Evolutionary conservation across 2,797 vertebrate genomes (phyloP).

Genomic region (Furcifer pardalis): DNA sequence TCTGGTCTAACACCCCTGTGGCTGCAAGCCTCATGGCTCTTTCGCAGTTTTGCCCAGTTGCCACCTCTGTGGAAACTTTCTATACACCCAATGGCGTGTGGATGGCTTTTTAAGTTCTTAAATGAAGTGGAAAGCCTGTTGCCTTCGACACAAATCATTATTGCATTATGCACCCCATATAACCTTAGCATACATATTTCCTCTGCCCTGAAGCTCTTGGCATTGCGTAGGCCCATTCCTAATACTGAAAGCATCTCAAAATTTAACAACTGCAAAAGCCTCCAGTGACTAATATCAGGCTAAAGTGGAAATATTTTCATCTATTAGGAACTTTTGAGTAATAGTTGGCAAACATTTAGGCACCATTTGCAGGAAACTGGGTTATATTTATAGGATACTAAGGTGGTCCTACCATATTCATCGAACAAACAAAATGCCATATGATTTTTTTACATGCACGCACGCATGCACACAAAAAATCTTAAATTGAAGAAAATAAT

Average conservation of each 20-base stretch:
- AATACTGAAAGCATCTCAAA: constrained; percentile 52
- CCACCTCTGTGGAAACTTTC: neutral
- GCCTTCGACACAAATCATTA: neutral
- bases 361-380: neutral
- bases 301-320: constrained; percentile 10
- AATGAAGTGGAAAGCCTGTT: neutral
- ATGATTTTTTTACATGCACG: neutral
- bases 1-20: too few species aligned
- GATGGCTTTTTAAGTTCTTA: neutral
- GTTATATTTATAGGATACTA: constrained; percentile 48
- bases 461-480: too few species aligned
- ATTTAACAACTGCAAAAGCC: constrained; percentile 19
- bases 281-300: constrained; percentile 50
- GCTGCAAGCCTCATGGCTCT: too few species aligned
- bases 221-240: constrained; percentile 32
- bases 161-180: constrained; percentile 27
- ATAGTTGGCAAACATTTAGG: constrained; percentile 5
- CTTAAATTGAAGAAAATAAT: neutral
- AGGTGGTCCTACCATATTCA: constrained; percentile 26
- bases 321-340: neutral
- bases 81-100: neutral
- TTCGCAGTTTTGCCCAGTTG: too few species aligned
- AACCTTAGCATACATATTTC: constrained; percentile 38
- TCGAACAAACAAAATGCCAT: neutral
- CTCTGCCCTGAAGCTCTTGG: constrained; percentile 44